Evolutionary conservation across 2,888 invertebrate genomes (phyloP).

Genomic region (Euzophera pinguis): DNA sequence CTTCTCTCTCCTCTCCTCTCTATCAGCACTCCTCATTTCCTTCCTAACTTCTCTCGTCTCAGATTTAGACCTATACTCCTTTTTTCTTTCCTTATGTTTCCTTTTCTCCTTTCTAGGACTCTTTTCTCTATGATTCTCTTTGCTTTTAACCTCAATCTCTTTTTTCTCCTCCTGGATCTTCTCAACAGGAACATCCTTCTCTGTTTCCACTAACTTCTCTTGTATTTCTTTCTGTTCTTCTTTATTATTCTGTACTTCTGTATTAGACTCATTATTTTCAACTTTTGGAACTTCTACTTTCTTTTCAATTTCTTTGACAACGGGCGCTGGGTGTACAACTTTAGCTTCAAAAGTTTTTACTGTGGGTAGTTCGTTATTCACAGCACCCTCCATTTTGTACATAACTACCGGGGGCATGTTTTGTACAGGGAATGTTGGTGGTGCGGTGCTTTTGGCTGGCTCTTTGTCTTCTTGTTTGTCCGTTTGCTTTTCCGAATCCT

Average conservation of each 20-base stretch:
- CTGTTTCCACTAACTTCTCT: background rate
- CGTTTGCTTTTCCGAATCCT: constrained; percentile 60
- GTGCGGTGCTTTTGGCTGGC: constrained; percentile 25
- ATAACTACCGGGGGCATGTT: constrained; percentile 50
- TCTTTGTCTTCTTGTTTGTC: constrained; percentile 35
- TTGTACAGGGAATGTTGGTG: constrained; percentile 26
- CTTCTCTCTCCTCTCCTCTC: constrained; percentile 37
- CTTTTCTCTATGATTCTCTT: constrained; percentile 25
- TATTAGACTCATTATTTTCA: constrained; percentile 13
- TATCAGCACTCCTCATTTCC: constrained; percentile 25
- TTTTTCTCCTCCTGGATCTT: constrained; percentile 17
- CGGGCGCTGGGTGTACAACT: constrained; percentile 17
- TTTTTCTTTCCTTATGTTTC: constrained; percentile 47
- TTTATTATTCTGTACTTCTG: constrained; percentile 16
- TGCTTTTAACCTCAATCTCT: constrained; percentile 24
- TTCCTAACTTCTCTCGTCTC: constrained; percentile 39
- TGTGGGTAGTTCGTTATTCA: constrained; percentile 37
- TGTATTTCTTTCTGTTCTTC: background rate
- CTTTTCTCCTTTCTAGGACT: constrained; percentile 44
- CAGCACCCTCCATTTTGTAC: constrained; percentile 56
- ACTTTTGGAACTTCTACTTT: constrained; percentile 26
- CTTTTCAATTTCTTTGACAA: constrained; percentile 29
- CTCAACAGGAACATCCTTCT: background rate
- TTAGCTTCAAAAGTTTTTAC: constrained; percentile 33
- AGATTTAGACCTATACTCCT: constrained; percentile 48